Base-by-base conservation (phyloP, 2,888 invertebrate genomes). In the Imbricaverruca yamaguchii region DNA sequence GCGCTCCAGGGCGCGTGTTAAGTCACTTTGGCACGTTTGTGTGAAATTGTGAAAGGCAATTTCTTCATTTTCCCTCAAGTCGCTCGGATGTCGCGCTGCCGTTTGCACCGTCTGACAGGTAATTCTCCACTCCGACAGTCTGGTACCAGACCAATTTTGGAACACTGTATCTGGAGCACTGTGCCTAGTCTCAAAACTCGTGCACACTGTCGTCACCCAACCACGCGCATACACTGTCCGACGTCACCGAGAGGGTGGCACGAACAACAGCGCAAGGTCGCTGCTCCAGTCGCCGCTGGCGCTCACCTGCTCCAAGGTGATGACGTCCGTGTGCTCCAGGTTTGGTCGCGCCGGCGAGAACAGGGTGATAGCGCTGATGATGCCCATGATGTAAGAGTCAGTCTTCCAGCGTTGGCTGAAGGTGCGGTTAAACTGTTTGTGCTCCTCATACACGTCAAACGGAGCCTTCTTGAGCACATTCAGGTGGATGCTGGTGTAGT, bases 391-490 rank as follows among this genome's bases (percentile, higher is more conserved):
- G 87, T 93, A 93, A 87, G 94, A 94, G 89, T 98, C 97, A 77
- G 91, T 90, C 57, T 95, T 90, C 93, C 95, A 95, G 84, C 92
- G 91, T 79, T 93, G 90, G 86, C 94, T 93, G 87, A 98, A 96
- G 0, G 94, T 93, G 83, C 93, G 91, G 81, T 95, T 92, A 87
- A 95, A 96, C 82, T 91, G 89, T 85, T 94, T 92, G 88, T 95
- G 94, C 85, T 94, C 94, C 83, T 93, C 92, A 88, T 96, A 97
- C 83, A 96, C 91, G 89, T 96, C 93, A 82, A 94, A 94, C 84
- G 94, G 94, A 1, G 95, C 96, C 85, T 94, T 91, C 87, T 97
- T 97, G 81, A 98, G 89, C 57, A 98, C 92, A 85, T 96, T 96
- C 1, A 95, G 92, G 84, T 94, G 93, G 81, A 98, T 93, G 85